Evolutionary conservation across 2,113 vertebrate genomes (phyloP).

Genomic region (Leuciscus idus): DNA sequence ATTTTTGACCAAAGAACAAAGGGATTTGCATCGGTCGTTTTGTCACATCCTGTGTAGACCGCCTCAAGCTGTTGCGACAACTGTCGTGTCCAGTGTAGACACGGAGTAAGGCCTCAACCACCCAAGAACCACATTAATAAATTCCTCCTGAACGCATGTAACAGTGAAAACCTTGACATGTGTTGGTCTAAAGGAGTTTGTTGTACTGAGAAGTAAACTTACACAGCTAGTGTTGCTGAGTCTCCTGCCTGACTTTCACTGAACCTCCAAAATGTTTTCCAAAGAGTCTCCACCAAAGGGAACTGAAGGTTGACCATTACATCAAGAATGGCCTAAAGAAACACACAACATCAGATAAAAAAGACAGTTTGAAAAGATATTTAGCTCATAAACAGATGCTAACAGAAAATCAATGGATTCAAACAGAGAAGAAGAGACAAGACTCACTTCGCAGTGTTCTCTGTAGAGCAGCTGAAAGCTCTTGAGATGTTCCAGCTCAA

Average conservation of each 20-base stretch:
- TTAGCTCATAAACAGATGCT: not conserved
- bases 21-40: no score
- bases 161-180: not conserved
- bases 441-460: constrained; percentile 90
- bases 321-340: constrained; percentile 86
- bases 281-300: constrained; percentile 90
- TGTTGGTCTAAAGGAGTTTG: not conserved
- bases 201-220: constrained; percentile 66
- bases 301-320: constrained; percentile 96
- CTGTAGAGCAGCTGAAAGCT: constrained; percentile 92
- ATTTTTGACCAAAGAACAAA: no score
- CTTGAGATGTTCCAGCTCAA: constrained; percentile 86
- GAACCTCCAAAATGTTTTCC: constrained; percentile 95
- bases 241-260: constrained; percentile 85
- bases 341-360: constrained; percentile 20
- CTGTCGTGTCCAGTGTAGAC: not conserved
- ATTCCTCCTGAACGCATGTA: not conserved
- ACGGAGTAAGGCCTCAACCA: not conserved
- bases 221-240: constrained; percentile 80
- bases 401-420: not conserved
- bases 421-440: constrained; percentile 1
- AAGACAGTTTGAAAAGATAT: not conserved
- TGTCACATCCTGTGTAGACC: no score
- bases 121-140: not conserved
- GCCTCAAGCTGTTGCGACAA: no score